phyloP scores from a whole-genome alignment of 2,113 vertebrate species.

The Macquaria australasica region DNA sequence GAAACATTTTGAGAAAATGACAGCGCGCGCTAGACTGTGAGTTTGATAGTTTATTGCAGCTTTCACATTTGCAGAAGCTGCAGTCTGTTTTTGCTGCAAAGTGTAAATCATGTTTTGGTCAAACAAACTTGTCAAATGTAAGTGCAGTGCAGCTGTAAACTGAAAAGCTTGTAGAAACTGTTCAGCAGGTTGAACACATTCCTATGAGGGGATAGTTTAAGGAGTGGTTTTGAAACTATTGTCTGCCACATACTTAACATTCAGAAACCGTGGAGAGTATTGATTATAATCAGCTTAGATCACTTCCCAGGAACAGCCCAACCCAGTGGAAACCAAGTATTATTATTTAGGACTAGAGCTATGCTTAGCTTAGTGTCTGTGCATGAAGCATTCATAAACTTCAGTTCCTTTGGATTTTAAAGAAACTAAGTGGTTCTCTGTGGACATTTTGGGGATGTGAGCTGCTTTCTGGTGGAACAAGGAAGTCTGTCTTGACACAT shows the following conservation, averaged over 20 bases:
- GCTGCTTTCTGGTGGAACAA: not conserved
- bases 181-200: slow-evolving; percentile 43
- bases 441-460: not conserved
- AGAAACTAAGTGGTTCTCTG: not conserved
- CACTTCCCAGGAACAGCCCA: not conserved
- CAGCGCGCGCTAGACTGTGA: not conserved
- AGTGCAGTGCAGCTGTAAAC: not conserved
- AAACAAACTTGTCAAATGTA: not conserved
- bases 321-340: rapidly evolving
- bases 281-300: slow-evolving; percentile 1
- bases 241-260: slow-evolving; percentile 27
- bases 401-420: not conserved
- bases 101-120: too few relatives aligned
- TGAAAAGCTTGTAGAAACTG: not conserved
- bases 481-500: not conserved
- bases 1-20: not conserved
- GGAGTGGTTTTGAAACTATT: slow-evolving; percentile 58
- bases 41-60: not conserved
- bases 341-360: too few relatives aligned
- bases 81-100: not conserved
- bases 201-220: slow-evolving; percentile 46
- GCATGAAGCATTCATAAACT: not conserved
- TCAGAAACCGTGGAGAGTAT: slow-evolving; percentile 1
- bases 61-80: not conserved
- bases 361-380: not conserved